phyloP scores from a whole-genome alignment of 64 coral and sea anemone species.

The Montipora cactus region DNA sequence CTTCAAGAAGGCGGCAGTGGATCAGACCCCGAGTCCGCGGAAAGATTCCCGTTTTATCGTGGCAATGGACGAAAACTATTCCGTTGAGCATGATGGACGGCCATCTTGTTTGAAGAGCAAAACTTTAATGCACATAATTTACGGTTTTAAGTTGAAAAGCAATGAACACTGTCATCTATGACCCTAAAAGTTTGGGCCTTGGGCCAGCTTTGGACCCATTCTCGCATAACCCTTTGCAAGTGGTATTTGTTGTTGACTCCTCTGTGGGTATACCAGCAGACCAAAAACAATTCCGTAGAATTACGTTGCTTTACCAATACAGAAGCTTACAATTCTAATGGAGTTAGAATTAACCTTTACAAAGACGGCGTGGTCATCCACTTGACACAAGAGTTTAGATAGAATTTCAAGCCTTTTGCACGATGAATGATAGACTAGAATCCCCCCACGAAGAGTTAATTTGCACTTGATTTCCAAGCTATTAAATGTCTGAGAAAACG shows the following conservation, averaged over 20 bases:
- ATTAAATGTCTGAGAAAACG: slow-evolving; percentile 30
- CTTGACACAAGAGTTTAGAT: slow-evolving; percentile 18
- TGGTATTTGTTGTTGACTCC: no score
- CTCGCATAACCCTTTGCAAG: no score
- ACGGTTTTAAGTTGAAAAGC: no score
- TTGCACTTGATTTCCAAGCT: slow-evolving; percentile 13
- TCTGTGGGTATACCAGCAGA: no score
- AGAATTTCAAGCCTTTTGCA: slow-evolving; percentile 18
- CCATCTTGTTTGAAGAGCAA: background rate
- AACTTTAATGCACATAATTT: no score
- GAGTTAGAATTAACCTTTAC: slow-evolving; percentile 2
- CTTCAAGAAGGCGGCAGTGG: background rate
- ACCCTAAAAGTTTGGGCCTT: background rate
- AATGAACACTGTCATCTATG: no score
- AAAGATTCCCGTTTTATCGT: background rate
- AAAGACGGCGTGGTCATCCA: slow-evolving; percentile 21
- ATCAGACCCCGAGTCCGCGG: background rate
- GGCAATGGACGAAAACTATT: background rate
- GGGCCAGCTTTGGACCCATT: no score
- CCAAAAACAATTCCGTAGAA: background rate
- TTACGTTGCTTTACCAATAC: background rate
- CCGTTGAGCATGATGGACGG: no score
- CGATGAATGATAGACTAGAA: slow-evolving; percentile 35
- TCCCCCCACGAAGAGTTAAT: slow-evolving; percentile 60
- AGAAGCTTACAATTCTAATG: background rate